A percentile compares a stretch with the other conserved stretches of the same genome.
phyloP scores from a whole-genome alignment of 2,113 vertebrate species.

The Oriolus oriolus region DNA sequence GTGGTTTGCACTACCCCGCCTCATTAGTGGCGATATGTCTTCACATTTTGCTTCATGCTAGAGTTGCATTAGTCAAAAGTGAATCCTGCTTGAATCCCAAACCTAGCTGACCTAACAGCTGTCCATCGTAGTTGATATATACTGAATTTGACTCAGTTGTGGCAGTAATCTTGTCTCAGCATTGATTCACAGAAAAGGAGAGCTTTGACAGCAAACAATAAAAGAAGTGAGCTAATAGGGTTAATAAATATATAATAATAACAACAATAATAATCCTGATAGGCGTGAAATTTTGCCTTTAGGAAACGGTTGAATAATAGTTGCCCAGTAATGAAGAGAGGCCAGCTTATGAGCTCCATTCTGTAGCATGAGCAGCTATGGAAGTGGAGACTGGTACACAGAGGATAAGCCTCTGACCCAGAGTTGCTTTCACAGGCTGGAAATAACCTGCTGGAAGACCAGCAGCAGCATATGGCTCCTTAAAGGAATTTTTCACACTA shows the following conservation, averaged over 20 bases:
- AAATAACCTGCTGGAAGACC: background rate
- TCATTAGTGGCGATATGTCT: background rate
- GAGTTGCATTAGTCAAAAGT: background rate
- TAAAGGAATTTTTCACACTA: background rate
- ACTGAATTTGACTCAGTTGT: background rate
- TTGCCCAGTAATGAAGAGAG: background rate
- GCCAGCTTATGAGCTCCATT: background rate
- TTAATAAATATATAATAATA: background rate
- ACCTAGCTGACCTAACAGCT: background rate
- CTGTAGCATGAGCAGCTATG: background rate
- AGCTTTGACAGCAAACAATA: background rate
- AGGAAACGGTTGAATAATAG: background rate
- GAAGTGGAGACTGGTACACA: background rate
- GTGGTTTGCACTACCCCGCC: background rate
- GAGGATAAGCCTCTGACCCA: background rate
- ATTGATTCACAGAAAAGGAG: background rate
- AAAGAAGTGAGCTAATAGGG: background rate
- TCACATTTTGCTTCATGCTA: background rate
- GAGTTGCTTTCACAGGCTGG: background rate
- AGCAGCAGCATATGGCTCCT: background rate
- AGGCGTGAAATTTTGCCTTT: background rate
- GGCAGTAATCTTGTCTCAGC: background rate
- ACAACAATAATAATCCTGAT: background rate
- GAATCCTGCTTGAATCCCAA: background rate
- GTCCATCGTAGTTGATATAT: background rate